A percentile compares a stretch with the other conserved stretches of the same genome.
Evolutionary conservation across 1,140 invertebrate genomes (phyloP).

Genomic region (Scaptomyza hsui): DNA sequence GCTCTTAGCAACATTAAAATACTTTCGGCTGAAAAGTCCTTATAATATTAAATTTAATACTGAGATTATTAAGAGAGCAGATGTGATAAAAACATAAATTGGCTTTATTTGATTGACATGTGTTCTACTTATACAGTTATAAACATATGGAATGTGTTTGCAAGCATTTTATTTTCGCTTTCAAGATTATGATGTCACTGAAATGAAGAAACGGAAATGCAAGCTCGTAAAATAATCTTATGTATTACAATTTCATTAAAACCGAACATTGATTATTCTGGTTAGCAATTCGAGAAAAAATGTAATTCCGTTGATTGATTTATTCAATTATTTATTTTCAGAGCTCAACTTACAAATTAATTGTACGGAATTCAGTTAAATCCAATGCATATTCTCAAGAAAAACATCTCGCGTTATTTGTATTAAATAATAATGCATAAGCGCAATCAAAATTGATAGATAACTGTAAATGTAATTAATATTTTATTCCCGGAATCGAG

Average conservation of each 20-base stretch:
- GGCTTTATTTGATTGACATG: not conserved
- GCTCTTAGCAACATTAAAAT: not conserved
- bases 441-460: too few species aligned
- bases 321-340: too few species aligned
- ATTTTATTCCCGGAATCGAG: not conserved
- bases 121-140: not conserved
- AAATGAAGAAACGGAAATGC: not conserved
- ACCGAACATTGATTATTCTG: too few species aligned
- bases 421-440: constrained; percentile 4
- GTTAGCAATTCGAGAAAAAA: too few species aligned
- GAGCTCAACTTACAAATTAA: too few species aligned
- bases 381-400: not conserved
- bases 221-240: not conserved
- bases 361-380: too few species aligned
- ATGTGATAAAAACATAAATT: not conserved
- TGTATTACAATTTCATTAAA: too few species aligned
- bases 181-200: not conserved
- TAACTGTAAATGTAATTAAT: not conserved
- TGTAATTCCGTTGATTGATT: too few species aligned
- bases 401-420: not conserved
- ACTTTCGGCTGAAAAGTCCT: not conserved
- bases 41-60: not conserved
- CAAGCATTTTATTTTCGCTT: not conserved
- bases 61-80: not conserved
- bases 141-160: not conserved